These are phyloP conservation scores for Calyptomena viridis DNA, from an alignment of 2,113 vertebrate species.

Conservation along the genomic window DNA sequence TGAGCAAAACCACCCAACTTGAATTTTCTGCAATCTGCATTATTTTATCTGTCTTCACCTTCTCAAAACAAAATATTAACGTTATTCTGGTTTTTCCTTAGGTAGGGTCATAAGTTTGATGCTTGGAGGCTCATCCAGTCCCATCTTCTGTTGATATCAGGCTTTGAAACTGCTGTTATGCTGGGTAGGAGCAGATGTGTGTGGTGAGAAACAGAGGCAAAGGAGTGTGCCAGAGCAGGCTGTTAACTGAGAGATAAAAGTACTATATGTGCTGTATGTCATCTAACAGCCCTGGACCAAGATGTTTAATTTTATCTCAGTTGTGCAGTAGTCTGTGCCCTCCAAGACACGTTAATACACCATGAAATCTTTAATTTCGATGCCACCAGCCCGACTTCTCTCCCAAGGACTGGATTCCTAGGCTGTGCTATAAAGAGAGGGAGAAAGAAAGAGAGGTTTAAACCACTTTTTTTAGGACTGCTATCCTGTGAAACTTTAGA, in stretches of 20 bases:
- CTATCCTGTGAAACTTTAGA: conserved; percentile 5
- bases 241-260: not conserved
- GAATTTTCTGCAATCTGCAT: not conserved
- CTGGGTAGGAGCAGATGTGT: not conserved
- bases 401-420: not conserved
- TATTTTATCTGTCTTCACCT: not conserved
- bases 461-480: not conserved
- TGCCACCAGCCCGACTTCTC: not conserved
- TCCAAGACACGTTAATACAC: not conserved
- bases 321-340: not conserved
- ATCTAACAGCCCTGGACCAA: not conserved
- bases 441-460: not conserved
- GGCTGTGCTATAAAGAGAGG: not conserved
- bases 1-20: not conserved
- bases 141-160: not conserved
- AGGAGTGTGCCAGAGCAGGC: not conserved
- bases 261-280: not conserved
- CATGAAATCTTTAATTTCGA: not conserved
- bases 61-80: not conserved
- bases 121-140: not conserved
- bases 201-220: not conserved
- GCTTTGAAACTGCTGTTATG: not conserved
- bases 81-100: not conserved
- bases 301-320: conserved; percentile 5
- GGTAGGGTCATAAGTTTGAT: not conserved